Evolutionary conservation across 2,888 invertebrate species (phyloP).

Genomic region (Vanessa cardui): DNA sequence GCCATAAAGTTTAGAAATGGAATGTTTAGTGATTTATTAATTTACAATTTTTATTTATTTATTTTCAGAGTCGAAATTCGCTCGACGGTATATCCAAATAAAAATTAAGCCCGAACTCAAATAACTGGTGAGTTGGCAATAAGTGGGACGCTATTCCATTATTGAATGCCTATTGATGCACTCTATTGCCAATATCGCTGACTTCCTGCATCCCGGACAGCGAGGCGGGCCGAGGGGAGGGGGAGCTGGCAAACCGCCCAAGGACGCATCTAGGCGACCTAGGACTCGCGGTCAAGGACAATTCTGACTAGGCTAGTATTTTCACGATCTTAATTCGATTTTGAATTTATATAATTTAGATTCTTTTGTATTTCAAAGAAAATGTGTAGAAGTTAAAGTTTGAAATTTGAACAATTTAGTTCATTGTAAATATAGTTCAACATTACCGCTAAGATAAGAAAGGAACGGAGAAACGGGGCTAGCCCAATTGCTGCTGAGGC

Average conservation of each 20-base stretch:
- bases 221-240: constrained; percentile 36
- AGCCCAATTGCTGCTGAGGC: constrained; percentile 30
- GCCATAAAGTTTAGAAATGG: no score
- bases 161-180: constrained; percentile 49
- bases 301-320: constrained; percentile 40
- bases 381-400: no score
- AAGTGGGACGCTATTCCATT: constrained; percentile 46
- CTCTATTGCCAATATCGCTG: constrained; percentile 62
- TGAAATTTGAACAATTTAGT: no score
- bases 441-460: constrained; percentile 22
- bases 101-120: constrained; percentile 11
- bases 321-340: neutral
- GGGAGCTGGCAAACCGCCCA: constrained; percentile 67
- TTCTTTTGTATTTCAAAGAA: no score
- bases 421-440: neutral
- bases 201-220: constrained; percentile 60
- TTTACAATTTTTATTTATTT: no score
- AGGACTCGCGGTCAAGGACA: constrained; percentile 71
- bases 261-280: constrained; percentile 71
- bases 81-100: neutral
- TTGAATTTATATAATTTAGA: no score
- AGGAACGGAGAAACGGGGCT: constrained; percentile 22
- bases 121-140: constrained; percentile 37
- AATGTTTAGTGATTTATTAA: no score
- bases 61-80: neutral